Evolutionary conservation across 92 coral and sea anemone genomes (phyloP), one percentile per base, ranked within the genome.

Genomic region (Plumapathes pennacea): DNA sequence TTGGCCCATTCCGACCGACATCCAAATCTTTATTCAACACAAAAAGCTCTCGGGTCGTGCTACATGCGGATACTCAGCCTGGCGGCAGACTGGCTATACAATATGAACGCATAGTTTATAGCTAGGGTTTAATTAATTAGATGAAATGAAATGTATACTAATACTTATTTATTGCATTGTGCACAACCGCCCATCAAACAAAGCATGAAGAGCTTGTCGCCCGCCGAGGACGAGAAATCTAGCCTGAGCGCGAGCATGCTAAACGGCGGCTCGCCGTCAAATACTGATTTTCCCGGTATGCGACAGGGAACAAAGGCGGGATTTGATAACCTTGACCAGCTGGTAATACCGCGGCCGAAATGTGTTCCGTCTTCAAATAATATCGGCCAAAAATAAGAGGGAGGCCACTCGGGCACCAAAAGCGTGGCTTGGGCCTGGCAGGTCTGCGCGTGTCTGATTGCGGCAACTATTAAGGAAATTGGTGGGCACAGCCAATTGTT

Each of bases 401-500:
- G 50, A 12, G 71, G 71, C 71, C 58, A 64, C 50, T 64, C 50
- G 10, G 58, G 60, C 38, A 50, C 57, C 22, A 64, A 36, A n/a
- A 64, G 60, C 43, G 71, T 64, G 7, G 77, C 84, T 20, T 32
- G 37, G 3, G 77, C 59, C 5, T 19, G n/a, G 41, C 64, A 77
- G 23, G 61, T 30, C 32, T 43, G 50, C 54, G 72, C 58, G 22
- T 66, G 76, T 42, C 69, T 46, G 13, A 84, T 42, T 8, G 67
- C 27, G n/a, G 29, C 38, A 3, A 56, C 65, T 18, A 77, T 46
- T 29, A 53, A 36, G 36, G 54, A 12, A 32, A 77, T 60, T 5
- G 90, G 85, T 25, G 90, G 89, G 41, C 84, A 76, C 19, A 82
- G 4, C 75, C 78, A 76, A 49, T 76, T 76, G 42, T 82, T 82